phyloP scores from a whole-genome alignment of 2,888 invertebrate genomes.

The Trichacis sp. region DNA sequence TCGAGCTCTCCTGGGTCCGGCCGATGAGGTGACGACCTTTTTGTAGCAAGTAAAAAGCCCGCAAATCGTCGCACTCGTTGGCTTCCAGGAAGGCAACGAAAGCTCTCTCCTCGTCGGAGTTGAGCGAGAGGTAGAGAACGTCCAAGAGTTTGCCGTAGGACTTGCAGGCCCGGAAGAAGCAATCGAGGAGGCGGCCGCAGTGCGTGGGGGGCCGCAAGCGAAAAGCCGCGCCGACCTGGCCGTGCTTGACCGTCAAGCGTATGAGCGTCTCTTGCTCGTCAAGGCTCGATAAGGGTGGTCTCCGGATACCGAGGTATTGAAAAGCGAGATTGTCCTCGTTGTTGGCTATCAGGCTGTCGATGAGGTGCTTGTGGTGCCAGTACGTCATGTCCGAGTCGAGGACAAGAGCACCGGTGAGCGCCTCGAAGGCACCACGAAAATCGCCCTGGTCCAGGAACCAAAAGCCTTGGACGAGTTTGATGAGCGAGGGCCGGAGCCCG shows the following conservation, averaged over 20 bases:
- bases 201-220: slow-evolving; percentile 59
- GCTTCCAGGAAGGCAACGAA: slow-evolving; percentile 77
- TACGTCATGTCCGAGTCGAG: slow-evolving; percentile 71
- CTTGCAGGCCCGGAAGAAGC: slow-evolving; percentile 62
- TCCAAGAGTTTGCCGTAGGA: slow-evolving; percentile 55
- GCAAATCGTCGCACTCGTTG: slow-evolving; percentile 76
- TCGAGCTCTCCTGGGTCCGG: too few relatives aligned
- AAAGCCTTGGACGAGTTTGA: slow-evolving; percentile 86
- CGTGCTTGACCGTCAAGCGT: slow-evolving; percentile 59
- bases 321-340: slow-evolving; percentile 79
- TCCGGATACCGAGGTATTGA: slow-evolving; percentile 76
- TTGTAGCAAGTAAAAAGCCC: slow-evolving; percentile 79
- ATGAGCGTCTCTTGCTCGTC: slow-evolving; percentile 68
- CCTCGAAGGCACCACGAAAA: slow-evolving; percentile 73
- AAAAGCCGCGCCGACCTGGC: slow-evolving; percentile 63
- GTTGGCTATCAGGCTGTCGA: slow-evolving; percentile 77
- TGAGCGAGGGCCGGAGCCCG: slow-evolving; percentile 78
- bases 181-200: slow-evolving; percentile 55
- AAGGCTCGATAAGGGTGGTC: slow-evolving; percentile 71
- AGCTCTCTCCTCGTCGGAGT: slow-evolving; percentile 76
- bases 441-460: slow-evolving; percentile 92
- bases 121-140: slow-evolving; percentile 75
- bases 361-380: slow-evolving; percentile 81
- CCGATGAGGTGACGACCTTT: slow-evolving; percentile 52
- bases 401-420: slow-evolving; percentile 59